These are phyloP conservation scores for Cebus imitator DNA, from an alignment of 2,113 vertebrate species.

Conservation along the genomic window DNA sequence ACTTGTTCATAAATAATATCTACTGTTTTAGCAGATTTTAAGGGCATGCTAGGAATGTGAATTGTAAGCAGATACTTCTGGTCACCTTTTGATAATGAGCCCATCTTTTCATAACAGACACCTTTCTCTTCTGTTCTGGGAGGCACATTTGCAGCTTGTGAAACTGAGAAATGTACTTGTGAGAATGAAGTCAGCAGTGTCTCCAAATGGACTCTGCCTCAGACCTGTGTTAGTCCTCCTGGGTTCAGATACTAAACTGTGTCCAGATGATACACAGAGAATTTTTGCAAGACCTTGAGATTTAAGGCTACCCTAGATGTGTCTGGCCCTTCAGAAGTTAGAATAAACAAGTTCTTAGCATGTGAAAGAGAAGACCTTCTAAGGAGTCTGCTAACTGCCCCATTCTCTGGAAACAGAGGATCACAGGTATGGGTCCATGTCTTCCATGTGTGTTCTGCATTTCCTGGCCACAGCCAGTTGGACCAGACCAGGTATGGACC, in stretches of 20 bases:
- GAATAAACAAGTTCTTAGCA: background rate
- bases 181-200: background rate
- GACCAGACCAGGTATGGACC: background rate
- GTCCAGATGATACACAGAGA: background rate
- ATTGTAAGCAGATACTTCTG: background rate
- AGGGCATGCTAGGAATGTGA: slow-evolving; percentile 26
- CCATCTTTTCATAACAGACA: background rate
- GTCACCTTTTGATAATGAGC: slow-evolving; percentile 53
- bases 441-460: background rate
- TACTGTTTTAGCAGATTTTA: background rate
- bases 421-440: background rate
- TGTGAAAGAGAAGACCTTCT: background rate
- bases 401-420: background rate
- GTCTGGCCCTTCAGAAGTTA: background rate
- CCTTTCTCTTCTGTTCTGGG: background rate
- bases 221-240: background rate
- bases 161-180: background rate
- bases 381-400: background rate
- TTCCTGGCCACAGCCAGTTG: accelerated
- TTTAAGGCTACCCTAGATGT: background rate
- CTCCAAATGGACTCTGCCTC: background rate
- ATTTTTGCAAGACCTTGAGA: background rate
- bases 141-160: background rate
- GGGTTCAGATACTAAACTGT: background rate
- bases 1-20: slow-evolving; percentile 72